Evolutionary conservation across 23 tunicate genomes (phyloP), one percentile per base, ranked within the genome.

Genomic region (Corella eumyota): DNA sequence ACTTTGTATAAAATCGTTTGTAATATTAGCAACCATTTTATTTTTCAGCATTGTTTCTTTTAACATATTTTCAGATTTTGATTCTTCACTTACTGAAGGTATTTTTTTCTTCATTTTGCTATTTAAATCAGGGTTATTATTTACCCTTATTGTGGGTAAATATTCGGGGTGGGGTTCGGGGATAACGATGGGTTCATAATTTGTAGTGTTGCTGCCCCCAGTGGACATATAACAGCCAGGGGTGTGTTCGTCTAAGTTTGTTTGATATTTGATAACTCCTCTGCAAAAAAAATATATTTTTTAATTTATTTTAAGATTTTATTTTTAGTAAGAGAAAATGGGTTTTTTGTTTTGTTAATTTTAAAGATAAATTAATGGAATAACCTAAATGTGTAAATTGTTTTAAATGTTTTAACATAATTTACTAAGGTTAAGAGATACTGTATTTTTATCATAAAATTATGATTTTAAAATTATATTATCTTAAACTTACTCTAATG

Each of bases 201-300:
- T 35, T 24, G 56, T 28, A 5, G 36, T 34, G 71, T 55, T 64
- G 48, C 1, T 40, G 6, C 24, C 24, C 11, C 30, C 27, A 36
- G 58, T 24, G 32, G 48, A 27, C 56, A 68, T 9, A 34, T 22
- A 68, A 40, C 96, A 88, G 3, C 88, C 88, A 30, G 96, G 96
- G 2, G 11, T 58, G 40, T 88, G 96, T 34, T 88, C 81, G 13
- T 55, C 31, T 4, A 67, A 6, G 63, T 88, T 88, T 34, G 88
- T 72, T 54, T 88, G 96, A 45, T 72, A 88, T 46, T 88, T 88
- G 0, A 88, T 49, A 9, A 88, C 87, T 4, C 96, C 96, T 22
- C 96, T 88, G 68, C 25, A 71, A 58, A 56, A 34, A 32, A 33
- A 31, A 15, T 19, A 34, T 26, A 45, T n/a, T n/a, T n/a, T n/a